Evolutionary conservation across 2,113 vertebrate genomes (phyloP).

Genomic region (Lepus timidus): DNA sequence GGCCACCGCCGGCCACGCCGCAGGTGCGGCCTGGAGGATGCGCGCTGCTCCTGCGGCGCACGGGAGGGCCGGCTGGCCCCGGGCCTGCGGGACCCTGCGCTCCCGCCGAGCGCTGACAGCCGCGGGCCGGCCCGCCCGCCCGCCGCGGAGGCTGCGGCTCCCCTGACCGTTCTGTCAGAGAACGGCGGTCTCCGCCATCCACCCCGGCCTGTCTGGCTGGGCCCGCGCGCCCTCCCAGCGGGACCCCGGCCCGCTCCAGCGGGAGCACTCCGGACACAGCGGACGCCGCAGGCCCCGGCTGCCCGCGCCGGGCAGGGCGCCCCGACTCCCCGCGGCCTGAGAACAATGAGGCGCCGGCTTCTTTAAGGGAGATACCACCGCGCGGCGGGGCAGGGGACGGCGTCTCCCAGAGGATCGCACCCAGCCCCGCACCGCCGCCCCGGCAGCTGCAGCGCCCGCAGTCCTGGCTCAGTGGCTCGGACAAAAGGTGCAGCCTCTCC

Average conservation of each 20-base stretch:
- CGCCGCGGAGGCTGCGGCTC: not conserved
- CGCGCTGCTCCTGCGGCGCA: no score
- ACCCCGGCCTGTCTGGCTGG: not conserved
- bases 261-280: not conserved
- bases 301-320: not conserved
- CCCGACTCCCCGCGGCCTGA: not conserved
- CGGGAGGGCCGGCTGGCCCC: not conserved
- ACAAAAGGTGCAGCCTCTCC: not conserved
- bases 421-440: slow-evolving; percentile 76
- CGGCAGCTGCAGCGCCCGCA: not conserved
- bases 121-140: accelerated
- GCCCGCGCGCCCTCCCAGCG: accelerated
- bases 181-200: not conserved
- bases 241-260: no score
- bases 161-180: not conserved
- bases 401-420: slow-evolving; percentile 74
- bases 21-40: no score
- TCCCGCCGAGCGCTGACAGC: not conserved
- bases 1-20: no score
- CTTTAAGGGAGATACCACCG: slow-evolving; percentile 85
- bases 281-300: not conserved
- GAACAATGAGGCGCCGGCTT: slow-evolving; percentile 75
- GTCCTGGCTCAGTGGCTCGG: not conserved
- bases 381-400: slow-evolving; percentile 69
- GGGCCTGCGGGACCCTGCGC: not conserved